Conservation (phyloP, 1,140 invertebrate genomes). For the Caerostris darwini region DNA sequence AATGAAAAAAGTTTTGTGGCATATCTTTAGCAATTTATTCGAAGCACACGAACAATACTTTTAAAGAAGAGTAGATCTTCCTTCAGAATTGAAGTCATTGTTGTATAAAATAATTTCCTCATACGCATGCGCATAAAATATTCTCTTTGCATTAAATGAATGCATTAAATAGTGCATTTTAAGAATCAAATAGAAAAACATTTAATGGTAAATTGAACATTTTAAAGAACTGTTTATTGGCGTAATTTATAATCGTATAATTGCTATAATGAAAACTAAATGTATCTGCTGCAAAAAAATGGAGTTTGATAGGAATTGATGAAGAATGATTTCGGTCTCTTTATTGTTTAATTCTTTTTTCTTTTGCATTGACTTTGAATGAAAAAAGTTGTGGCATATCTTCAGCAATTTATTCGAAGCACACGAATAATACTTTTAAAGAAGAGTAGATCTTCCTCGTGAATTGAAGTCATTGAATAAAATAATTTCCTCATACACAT, state of each 20-base stretch:
- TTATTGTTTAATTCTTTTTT: slow-evolving; percentile 54
- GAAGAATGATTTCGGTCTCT: slow-evolving; percentile 39
- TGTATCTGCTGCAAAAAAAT: not conserved
- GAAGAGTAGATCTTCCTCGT: not conserved
- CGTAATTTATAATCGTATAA: no score
- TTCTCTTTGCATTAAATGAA: not conserved
- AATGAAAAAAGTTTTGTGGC: slow-evolving; percentile 8
- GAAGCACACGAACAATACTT: not conserved
- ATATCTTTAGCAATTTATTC: slow-evolving; percentile 35
- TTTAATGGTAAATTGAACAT: no score
- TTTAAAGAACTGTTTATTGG: no score
- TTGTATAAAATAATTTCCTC: not conserved
- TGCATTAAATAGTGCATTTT: not conserved
- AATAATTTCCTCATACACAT: no score
- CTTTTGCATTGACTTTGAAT: not conserved
- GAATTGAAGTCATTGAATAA: no score
- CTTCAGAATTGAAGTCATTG: not conserved
- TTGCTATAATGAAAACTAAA: no score
- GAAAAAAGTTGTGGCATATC: not conserved
- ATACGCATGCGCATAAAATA: not conserved
- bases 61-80: not conserved
- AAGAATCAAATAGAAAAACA: no score
- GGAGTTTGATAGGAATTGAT: slow-evolving; percentile 66
- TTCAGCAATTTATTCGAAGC: not conserved
- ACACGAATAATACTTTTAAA: not conserved